phyloP scores from a whole-genome alignment of 1,140 invertebrate species.

The Drosophila teissieri region DNA sequence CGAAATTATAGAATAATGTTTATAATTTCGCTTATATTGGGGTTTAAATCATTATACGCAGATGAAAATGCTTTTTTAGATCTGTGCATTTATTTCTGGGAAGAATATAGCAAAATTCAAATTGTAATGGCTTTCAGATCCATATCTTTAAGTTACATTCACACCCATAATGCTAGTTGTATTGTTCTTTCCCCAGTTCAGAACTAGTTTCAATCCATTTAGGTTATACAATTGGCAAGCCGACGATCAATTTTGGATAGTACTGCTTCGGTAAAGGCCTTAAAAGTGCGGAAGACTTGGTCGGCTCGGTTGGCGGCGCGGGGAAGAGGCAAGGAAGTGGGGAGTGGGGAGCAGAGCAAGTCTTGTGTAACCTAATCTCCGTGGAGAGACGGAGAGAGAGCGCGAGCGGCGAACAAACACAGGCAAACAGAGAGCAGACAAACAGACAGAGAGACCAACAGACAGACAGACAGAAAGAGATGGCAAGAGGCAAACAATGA shows the following conservation, averaged over 20 bases:
- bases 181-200: neutral
- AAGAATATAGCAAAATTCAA: too few species aligned
- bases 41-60: too few species aligned
- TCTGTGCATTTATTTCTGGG: too few species aligned
- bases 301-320: neutral
- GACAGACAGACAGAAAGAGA: slow-evolving; percentile 16
- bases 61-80: too few species aligned
- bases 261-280: neutral
- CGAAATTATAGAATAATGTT: too few species aligned
- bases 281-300: neutral
- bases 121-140: neutral
- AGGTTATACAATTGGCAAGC: neutral
- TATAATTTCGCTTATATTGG: too few species aligned
- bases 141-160: too few species aligned
- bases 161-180: too few species aligned
- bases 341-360: slow-evolving; percentile 4
- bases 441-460: slow-evolving; percentile 7
- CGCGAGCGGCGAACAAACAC: slow-evolving; percentile 22
- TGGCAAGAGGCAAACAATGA: slow-evolving; percentile 35
- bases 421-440: slow-evolving; percentile 24
- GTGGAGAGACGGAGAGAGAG: slow-evolving; percentile 1
- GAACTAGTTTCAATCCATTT: neutral
- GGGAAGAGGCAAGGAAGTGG: neutral
- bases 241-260: neutral
- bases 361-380: slow-evolving; percentile 72